Percentiles rank a stretch among this genome's conserved stretches.
Evolutionary conservation across 2,113 vertebrate species (phyloP).

Genomic region (Urocitellus parryii): DNA sequence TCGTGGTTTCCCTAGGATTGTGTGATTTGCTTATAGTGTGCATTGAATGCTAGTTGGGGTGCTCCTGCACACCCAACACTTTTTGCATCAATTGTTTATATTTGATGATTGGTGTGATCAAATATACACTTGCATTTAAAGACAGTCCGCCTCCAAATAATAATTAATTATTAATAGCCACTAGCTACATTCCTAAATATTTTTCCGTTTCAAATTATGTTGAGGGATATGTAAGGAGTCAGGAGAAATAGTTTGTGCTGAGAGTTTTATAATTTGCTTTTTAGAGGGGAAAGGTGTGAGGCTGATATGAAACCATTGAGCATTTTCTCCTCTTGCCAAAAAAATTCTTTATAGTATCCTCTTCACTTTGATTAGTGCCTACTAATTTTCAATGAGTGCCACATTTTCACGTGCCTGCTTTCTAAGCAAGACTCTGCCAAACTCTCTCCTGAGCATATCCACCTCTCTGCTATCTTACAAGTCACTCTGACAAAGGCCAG

Average conservation of each 20-base stretch:
- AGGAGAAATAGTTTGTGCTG: not conserved
- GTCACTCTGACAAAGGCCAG: not conserved
- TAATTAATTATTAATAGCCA: no score
- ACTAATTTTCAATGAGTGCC: not conserved
- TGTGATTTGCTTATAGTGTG: no score
- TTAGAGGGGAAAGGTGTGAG: conserved; percentile 37
- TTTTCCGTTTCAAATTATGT: not conserved
- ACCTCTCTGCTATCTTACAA: not conserved
- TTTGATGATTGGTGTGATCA: no score
- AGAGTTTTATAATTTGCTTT: conserved; percentile 43
- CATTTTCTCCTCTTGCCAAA: conserved; percentile 27
- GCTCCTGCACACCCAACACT: no score
- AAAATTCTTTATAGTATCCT: not conserved
- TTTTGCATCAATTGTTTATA: no score
- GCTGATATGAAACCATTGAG: not conserved
- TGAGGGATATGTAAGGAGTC: not conserved
- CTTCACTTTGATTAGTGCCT: not conserved
- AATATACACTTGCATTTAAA: no score
- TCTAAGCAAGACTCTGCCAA: not conserved
- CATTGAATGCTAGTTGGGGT: no score
- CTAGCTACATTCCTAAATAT: no score
- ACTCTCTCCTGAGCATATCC: not conserved
- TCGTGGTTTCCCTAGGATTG: no score
- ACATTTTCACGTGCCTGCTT: not conserved
- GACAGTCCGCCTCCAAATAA: no score